A percentile compares a stretch with the other conserved stretches of the same genome.
Conservation (phyloP, 2,797 vertebrate species). For the Myoxocephalus aenaeus region DNA sequence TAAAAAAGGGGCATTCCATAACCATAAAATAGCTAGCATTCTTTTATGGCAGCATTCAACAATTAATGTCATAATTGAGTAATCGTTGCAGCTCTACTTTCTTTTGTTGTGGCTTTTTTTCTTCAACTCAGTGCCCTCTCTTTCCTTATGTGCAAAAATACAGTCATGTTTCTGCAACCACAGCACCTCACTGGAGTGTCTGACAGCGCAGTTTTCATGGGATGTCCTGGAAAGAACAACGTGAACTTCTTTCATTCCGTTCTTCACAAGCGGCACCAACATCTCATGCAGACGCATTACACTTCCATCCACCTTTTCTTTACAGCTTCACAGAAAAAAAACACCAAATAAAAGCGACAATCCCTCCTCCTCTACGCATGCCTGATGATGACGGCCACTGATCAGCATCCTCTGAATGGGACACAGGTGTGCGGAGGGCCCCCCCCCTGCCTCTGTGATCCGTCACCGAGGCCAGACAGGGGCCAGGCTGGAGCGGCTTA, state of each 20-base stretch:
- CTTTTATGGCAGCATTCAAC: not conserved
- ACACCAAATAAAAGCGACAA: not conserved
- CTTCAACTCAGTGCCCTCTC: not conserved
- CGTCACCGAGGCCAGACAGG: conserved; percentile 62
- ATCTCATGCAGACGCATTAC: not conserved
- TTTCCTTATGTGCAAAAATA: conserved; percentile 12
- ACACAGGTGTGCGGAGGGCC: conserved; percentile 68
- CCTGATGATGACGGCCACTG: conserved; percentile 42
- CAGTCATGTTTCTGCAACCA: conserved; percentile 44
- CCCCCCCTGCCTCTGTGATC: conserved; percentile 61
- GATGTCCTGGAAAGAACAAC: not conserved
- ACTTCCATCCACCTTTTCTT: not conserved
- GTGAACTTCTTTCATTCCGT: conserved; percentile 7
- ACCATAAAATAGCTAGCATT: not conserved
- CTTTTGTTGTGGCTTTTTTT: not conserved
- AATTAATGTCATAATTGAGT: not conserved
- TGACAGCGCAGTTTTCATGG: conserved; percentile 45
- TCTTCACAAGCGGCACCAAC: conserved; percentile 11
- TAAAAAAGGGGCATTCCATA: not conserved
- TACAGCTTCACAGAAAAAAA: not conserved
- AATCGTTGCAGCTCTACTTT: not conserved
- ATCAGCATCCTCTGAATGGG: conserved; percentile 58
- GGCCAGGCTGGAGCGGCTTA: conserved; percentile 73
- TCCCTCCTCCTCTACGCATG: conserved; percentile 8
- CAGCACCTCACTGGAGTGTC: conserved; percentile 27